Percentiles rank a stretch among this genome's conserved stretches.
phyloP scores from a whole-genome alignment of 2,888 invertebrate genomes.

The Parnassius smintheus region DNA sequence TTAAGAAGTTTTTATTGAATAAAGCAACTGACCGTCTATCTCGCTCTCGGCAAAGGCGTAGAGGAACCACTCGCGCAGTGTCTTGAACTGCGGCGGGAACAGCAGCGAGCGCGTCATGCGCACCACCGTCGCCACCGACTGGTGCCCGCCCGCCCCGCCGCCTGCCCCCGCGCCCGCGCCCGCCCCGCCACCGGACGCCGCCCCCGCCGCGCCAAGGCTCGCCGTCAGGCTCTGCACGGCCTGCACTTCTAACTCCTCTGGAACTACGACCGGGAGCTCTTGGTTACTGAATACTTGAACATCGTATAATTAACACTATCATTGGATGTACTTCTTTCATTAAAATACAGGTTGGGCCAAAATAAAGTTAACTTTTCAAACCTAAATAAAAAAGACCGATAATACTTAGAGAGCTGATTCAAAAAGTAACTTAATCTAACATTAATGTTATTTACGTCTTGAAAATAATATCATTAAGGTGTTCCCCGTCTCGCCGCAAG shows the following conservation, averaged over 20 bases:
- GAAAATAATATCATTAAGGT: no score
- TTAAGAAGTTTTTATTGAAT: not conserved
- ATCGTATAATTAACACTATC: no score
- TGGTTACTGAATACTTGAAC: no score
- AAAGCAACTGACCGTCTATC: slow-evolving; percentile 87
- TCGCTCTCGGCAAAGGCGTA: slow-evolving; percentile 97
- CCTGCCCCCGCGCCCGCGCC: slow-evolving; percentile 77
- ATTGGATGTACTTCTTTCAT: no score
- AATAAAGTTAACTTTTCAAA: no score
- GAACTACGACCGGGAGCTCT: not conserved
- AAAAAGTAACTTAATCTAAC: no score
- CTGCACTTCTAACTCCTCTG: slow-evolving; percentile 85
- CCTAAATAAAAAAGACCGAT: no score
- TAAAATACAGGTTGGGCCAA: no score
- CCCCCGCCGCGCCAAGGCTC: slow-evolving; percentile 85
- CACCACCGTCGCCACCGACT: slow-evolving; percentile 97
- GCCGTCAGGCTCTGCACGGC: slow-evolving; percentile 95
- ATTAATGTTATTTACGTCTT: no score
- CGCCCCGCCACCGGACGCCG: slow-evolving; percentile 47
- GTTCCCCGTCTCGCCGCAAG: no score
- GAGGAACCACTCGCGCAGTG: slow-evolving; percentile 97
- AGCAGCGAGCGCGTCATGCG: slow-evolving; percentile 94
- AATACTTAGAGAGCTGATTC: no score
- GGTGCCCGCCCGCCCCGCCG: slow-evolving; percentile 85
- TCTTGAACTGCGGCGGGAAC: slow-evolving; percentile 97